Conservation (phyloP, 2,113 vertebrate species). For the Vulpes lagopus region DNA sequence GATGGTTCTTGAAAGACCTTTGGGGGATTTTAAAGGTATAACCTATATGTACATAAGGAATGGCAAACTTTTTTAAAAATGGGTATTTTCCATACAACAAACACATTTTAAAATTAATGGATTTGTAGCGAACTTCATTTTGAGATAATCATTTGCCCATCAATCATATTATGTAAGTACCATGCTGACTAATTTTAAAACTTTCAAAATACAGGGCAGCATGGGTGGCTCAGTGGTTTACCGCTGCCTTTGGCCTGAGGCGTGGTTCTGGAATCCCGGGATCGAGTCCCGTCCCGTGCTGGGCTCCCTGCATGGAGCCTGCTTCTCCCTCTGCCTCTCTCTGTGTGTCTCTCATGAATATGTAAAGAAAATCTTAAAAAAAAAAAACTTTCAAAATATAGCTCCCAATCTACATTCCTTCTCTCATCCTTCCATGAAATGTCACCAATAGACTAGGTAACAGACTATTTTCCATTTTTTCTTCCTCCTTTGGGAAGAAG, state of each 20-base stretch:
- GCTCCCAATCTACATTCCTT: background rate
- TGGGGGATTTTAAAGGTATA: background rate
- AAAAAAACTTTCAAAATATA: background rate
- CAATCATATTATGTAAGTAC: background rate
- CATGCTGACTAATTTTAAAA: background rate
- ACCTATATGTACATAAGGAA: background rate
- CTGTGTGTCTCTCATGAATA: too few species aligned
- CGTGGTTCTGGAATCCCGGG: too few species aligned
- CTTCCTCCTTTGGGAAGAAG: too few species aligned
- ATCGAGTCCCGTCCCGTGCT: too few species aligned
- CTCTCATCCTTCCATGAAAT: background rate
- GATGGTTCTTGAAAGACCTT: background rate
- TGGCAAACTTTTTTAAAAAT: background rate
- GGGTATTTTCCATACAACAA: background rate
- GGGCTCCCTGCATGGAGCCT: too few species aligned
- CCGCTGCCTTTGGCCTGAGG: too few species aligned
- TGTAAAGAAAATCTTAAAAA: too few species aligned
- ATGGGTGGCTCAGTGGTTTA: too few species aligned
- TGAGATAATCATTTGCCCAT: background rate
- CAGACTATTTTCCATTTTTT: background rate
- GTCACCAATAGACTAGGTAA: background rate
- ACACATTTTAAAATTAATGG: background rate
- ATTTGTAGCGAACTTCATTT: constrained; percentile 29
- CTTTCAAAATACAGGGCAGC: background rate
- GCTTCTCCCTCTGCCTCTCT: too few species aligned